A percentile compares a stretch with the other conserved stretches of the same genome.
phyloP scores from a whole-genome alignment of 2,888 invertebrate species.

The Erannis defoliaria region DNA sequence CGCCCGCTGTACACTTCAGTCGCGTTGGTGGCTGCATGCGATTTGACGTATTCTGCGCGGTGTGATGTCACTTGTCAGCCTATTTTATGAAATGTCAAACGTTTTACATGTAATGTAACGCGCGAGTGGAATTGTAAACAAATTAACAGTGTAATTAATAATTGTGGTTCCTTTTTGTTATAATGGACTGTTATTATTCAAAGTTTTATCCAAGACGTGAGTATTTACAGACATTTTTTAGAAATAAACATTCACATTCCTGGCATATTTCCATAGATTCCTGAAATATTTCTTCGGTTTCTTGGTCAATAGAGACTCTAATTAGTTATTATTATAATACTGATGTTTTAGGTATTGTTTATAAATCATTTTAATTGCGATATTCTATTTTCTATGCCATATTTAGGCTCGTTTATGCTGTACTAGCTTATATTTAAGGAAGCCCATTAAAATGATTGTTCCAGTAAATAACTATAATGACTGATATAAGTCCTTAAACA shows the following conservation, averaged over 20 bases:
- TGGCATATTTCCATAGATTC: conserved; percentile 73
- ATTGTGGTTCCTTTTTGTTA: conserved; percentile 72
- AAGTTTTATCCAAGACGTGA: conserved; percentile 86
- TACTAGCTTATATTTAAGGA: no score
- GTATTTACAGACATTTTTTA: conserved; percentile 73
- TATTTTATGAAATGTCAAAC: conserved; percentile 85
- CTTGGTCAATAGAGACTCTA: conserved; percentile 5
- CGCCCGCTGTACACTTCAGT: conserved; percentile 87
- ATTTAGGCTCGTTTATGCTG: no score
- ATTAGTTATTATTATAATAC: neutral
- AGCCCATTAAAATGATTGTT: no score
- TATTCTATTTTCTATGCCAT: no score
- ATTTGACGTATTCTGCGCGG: conserved; percentile 86
- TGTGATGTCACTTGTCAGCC: conserved; percentile 85
- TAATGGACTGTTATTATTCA: conserved; percentile 86
- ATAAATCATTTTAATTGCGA: neutral
- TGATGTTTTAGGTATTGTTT: neutral
- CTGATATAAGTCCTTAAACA: no score
- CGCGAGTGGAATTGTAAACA: conserved; percentile 84
- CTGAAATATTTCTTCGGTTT: conserved; percentile 50
- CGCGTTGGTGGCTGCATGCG: conserved; percentile 86
- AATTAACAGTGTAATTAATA: conserved; percentile 80
- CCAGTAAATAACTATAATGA: no score
- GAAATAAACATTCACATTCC: conserved; percentile 82
- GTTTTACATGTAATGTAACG: conserved; percentile 79